Evolutionary conservation across 2,797 vertebrate species (phyloP), one percentile per base, ranked within the genome.

Genomic region (Odontamblyopus rebecca): DNA sequence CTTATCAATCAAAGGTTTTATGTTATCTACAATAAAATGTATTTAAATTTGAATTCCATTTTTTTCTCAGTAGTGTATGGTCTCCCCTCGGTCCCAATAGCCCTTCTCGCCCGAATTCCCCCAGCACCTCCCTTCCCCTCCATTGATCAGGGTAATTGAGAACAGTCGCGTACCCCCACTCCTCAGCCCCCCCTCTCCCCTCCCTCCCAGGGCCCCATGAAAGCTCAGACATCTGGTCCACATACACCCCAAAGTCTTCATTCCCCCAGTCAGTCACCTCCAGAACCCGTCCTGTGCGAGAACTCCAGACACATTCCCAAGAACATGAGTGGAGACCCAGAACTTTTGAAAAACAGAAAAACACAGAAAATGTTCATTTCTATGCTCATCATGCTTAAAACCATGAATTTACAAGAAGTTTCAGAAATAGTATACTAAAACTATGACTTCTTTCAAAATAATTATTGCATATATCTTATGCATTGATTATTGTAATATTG

Each of bases 221-320:
- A 89, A 89, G 78, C 73, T 80, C 86, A 89, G 85, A 95, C 96
- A 97, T 97, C 96, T 97, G 96, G 95, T 95, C 93, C 89, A 70
- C 94, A 96, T 94, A 94, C 92, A 92, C 79, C 88, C 88, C 72
- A 69, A 67, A 82, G 77, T 90, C 81, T 81, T 85, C 88, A 85
- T 59, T 79, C 77, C 71, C 73, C 70, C 50, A 67, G 65, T 53
- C 82, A 70, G 78, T 85, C 83, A 90, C 88, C 87, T 88, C 83
- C 71, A 19, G 83, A 62, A 81, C 74, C 78, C 69, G 78, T 86
- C 76, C 83, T 86, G 81, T 87, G 77, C 70, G 71, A 77, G 82
- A 88, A 83, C 76, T 75, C 86, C 81, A 89, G 76, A 89, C 79
- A 69, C 81, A 77, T 85, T 89, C 83, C 85, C 85, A 64, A 88